These are phyloP conservation scores for Amblyornis subalaris DNA, from an alignment of 2,113 vertebrate genomes.

Conservation along the genomic window DNA sequence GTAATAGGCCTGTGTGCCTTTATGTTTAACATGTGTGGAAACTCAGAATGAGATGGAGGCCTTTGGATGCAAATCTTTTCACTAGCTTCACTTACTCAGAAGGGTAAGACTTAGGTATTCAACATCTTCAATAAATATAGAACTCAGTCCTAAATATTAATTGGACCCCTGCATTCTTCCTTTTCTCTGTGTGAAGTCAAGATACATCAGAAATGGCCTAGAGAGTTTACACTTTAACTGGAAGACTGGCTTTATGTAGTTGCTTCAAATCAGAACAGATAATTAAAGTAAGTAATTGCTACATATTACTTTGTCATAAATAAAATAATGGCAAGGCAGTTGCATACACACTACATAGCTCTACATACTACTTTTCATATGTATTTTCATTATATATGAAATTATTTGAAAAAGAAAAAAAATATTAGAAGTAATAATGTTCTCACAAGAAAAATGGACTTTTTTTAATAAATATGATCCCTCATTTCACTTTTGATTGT, in stretches of 20 bases:
- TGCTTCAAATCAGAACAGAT: background rate
- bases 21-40: background rate
- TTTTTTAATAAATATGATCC: background rate
- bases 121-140: background rate
- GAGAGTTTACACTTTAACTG: background rate
- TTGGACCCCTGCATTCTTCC: background rate
- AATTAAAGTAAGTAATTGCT: background rate
- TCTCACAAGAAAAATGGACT: background rate
- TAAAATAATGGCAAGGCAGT: background rate
- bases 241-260: background rate
- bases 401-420: background rate
- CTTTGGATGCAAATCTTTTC: background rate
- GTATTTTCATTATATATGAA: background rate
- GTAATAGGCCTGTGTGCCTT: background rate
- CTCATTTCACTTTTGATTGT: background rate
- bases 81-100: background rate
- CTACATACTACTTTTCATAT: background rate
- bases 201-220: background rate
- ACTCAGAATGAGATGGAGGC: background rate
- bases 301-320: background rate
- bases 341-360: background rate
- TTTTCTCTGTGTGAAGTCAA: background rate
- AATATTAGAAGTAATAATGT: background rate
- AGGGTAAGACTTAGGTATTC: background rate
- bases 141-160: background rate